Evolutionary conservation across 2,888 invertebrate species (phyloP).

Genomic region (Epinotia bilunana): DNA sequence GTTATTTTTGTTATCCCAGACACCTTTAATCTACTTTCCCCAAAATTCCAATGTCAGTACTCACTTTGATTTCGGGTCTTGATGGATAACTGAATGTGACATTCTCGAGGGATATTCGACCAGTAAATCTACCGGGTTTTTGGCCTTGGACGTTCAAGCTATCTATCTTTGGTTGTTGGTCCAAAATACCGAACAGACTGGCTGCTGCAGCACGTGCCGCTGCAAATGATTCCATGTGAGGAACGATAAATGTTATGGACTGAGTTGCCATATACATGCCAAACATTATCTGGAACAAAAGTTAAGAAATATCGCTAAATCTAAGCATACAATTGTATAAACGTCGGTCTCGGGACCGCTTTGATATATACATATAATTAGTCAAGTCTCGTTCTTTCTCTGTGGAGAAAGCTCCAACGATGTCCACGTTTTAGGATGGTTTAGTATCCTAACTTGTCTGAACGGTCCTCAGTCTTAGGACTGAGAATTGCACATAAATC

Average conservation of each 20-base stretch:
- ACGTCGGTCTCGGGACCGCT: no score
- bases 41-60: constrained; percentile 17
- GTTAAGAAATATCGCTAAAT: neutral
- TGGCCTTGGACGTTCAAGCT: constrained; percentile 85
- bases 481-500: no score
- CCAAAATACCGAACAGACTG: constrained; percentile 89
- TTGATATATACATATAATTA: no score
- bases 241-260: constrained; percentile 89
- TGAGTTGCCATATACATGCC: constrained; percentile 91
- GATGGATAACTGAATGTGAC: constrained; percentile 92
- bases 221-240: constrained; percentile 90
- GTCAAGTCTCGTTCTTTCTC: no score
- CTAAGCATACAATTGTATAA: no score
- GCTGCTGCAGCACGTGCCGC: constrained; percentile 89
- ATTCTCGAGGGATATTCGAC: constrained; percentile 88
- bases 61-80: constrained; percentile 87
- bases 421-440: no score
- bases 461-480: no score
- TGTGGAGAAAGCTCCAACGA: no score
- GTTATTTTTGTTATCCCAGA: neutral
- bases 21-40: no score
- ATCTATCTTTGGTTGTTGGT: constrained; percentile 88
- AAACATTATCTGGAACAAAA: constrained; percentile 86
- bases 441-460: no score
- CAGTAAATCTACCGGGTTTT: constrained; percentile 83